Base-by-base conservation (phyloP, 1,140 invertebrate species). In the Drosophila prosaltans region DNA sequence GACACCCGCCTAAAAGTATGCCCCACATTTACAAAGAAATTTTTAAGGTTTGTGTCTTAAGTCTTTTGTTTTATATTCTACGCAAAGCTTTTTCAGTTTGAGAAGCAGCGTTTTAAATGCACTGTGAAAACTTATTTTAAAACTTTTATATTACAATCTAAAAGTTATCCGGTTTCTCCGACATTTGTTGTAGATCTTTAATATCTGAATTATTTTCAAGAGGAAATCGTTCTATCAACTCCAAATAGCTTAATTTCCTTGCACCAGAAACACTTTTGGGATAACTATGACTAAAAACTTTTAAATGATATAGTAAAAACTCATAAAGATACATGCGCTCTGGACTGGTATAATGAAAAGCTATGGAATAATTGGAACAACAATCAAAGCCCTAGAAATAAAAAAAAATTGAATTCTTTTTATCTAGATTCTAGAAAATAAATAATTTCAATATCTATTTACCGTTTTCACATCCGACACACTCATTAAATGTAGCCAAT, bases 241-340 rank as follows among this genome's bases (percentile, higher is more conserved):
- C 78, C 1, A 51, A 40, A 54, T 10, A 48, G 26, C 28, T 70
- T 1, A 79, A 26, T 11, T 51, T 40, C 4, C 30, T 64, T 39
- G 36, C 58, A 41, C 2, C 64, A 65, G n/a, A 39, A 39, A 11
- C 40, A 36, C 7, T 21, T 58, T 8, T 43, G 5, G 6, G 28
- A 10, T 39, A 54, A 6, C 69, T 66, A 39, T 39, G 57, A 6
- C 69, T 66, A 39, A 74, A 74, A 0, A 88, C 60, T 7, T 67
- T 59, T 0, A 88, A 65, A 24, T 67, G 16, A 62, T 88, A 88
- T 0, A 88, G 58, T n/a, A 88, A 8, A 83, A 88, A 88, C 40
- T 88, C 83, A 72, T 79, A 88, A 1, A 88, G 59, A 26, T 82
- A 73, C 83, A 88, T 88, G 2, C 72, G 80, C 4, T 82, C 80